Evolutionary conservation across 2,888 invertebrate genomes (phyloP).

Genomic region (Caenorhabditis sp.): DNA sequence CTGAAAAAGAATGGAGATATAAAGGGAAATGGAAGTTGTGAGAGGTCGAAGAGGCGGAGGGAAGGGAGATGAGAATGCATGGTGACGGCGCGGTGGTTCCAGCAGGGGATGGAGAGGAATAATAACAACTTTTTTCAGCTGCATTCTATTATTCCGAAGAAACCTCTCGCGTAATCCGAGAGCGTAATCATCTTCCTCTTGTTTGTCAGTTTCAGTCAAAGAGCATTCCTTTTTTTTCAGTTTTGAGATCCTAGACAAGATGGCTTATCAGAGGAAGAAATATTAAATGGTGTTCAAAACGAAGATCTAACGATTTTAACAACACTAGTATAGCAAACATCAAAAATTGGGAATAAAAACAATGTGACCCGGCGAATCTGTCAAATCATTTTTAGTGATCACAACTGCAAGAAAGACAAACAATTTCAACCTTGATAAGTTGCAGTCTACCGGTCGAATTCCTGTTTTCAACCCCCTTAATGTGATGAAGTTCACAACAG

Average conservation of each 20-base stretch:
- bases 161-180: conserved; percentile 56
- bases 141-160: conserved; percentile 49
- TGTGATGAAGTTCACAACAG: not conserved
- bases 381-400: conserved; percentile 10
- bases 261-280: too few species aligned
- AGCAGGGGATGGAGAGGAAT: conserved; percentile 4
- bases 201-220: conserved; percentile 29
- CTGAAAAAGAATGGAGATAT: conserved; percentile 54
- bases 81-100: conserved; percentile 47
- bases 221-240: not conserved
- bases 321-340: not conserved
- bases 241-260: not conserved
- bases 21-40: conserved; percentile 8
- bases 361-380: not conserved
- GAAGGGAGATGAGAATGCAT: conserved; percentile 17
- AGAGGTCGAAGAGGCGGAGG: not conserved
- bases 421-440: conserved; percentile 47
- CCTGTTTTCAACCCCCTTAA: conserved; percentile 1
- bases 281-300: not conserved
- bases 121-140: conserved; percentile 56
- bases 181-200: conserved; percentile 43
- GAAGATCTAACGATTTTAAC: not conserved
- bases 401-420: conserved; percentile 6
- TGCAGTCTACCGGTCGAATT: conserved; percentile 25
- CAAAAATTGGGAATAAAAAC: not conserved